Evolutionary conservation across 1,140 invertebrate species (phyloP).

Genomic region (Goniozus legneri): DNA sequence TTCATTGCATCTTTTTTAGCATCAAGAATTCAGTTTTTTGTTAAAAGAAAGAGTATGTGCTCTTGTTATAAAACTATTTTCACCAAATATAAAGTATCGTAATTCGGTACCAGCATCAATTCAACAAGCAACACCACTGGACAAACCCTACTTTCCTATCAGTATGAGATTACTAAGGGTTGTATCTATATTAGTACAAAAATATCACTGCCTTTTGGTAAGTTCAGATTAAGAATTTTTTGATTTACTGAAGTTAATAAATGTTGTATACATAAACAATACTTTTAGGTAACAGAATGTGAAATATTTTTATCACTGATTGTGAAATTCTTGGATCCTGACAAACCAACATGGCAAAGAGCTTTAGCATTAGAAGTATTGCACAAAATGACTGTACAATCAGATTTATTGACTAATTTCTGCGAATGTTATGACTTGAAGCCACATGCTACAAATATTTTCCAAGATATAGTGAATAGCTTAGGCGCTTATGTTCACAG

Average conservation of each 20-base stretch:
- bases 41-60: constrained; percentile 96
- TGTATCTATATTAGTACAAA: constrained; percentile 88
- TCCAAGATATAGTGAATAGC: constrained; percentile 94
- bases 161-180: constrained; percentile 91
- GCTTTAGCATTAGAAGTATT: constrained; percentile 92
- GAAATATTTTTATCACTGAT: constrained; percentile 97
- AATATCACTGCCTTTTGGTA: constrained; percentile 90
- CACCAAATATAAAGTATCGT: constrained; percentile 90
- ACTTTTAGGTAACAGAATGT: constrained; percentile 86
- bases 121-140: constrained; percentile 64
- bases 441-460: constrained; percentile 88
- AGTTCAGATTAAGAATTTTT: constrained; percentile 45
- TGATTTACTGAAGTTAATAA: too few relatives aligned
- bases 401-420: constrained; percentile 84
- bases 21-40: constrained; percentile 90
- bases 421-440: constrained; percentile 93
- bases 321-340: constrained; percentile 94
- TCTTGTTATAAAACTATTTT: constrained; percentile 95
- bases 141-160: constrained; percentile 95
- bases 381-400: constrained; percentile 89
- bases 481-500: constrained; percentile 94
- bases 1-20: constrained; percentile 59
- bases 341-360: constrained; percentile 94
- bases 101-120: constrained; percentile 55
- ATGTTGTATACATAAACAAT: constrained; percentile 8